Evolutionary conservation across 2,888 invertebrate species (phyloP).

Genomic region (Marronus borbonicus): DNA sequence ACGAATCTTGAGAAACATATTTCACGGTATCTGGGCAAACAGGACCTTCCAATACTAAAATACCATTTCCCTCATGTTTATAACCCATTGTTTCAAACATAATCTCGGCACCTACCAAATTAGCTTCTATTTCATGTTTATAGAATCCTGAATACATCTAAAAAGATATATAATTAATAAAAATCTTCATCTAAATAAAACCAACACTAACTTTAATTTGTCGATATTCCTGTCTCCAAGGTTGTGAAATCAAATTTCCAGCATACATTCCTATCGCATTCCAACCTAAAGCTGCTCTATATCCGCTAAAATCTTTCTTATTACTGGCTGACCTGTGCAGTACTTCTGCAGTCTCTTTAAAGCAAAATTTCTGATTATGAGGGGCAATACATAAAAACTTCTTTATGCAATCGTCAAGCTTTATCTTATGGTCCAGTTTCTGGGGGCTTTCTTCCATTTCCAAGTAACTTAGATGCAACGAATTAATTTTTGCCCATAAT

Average conservation of each 20-base stretch:
- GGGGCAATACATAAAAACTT: constrained; percentile 85
- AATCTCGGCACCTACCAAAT: constrained; percentile 83
- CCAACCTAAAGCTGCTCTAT: constrained; percentile 87
- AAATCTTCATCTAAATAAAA: background rate
- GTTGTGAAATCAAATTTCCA: constrained; percentile 87
- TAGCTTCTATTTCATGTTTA: constrained; percentile 88
- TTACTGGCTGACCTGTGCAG: constrained; percentile 81
- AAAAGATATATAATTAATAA: constrained; percentile 48
- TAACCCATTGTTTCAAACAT: constrained; percentile 90
- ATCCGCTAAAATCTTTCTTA: constrained; percentile 84
- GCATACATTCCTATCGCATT: constrained; percentile 90
- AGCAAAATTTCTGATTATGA: constrained; percentile 85
- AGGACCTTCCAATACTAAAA: constrained; percentile 80
- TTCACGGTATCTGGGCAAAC: constrained; percentile 87
- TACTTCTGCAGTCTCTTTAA: constrained; percentile 83
- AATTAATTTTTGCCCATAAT: constrained; percentile 82
- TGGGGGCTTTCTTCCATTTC: constrained; percentile 86
- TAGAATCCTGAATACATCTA: constrained; percentile 91
- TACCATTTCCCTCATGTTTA: constrained; percentile 74
- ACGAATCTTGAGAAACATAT: constrained; percentile 86
- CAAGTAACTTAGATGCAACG: constrained; percentile 84
- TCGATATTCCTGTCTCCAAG: constrained; percentile 91
- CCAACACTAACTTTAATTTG: constrained; percentile 78
- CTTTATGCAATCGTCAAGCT: constrained; percentile 85
- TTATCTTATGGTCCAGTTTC: constrained; percentile 83